Conservation (phyloP, 2,888 invertebrate genomes). For the Reticulitermes lucifugus region DNA sequence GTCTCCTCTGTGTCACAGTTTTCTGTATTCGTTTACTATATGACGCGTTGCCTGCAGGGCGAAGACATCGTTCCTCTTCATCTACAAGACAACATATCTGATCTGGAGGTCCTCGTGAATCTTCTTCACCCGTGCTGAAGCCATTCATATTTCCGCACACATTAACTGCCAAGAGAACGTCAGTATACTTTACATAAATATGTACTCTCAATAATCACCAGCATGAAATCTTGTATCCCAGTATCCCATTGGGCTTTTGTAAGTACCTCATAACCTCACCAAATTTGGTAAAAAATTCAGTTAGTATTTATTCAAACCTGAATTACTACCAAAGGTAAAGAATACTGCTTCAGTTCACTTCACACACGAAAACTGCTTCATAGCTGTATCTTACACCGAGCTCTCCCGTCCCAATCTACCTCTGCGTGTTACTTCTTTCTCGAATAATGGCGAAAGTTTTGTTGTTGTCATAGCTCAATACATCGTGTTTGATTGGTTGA, state of each 20-base stretch:
- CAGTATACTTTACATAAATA: background rate
- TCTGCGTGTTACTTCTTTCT: constrained; percentile 24
- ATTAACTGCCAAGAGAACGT: background rate
- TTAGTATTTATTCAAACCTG: background rate
- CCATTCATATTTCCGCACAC: constrained; percentile 82
- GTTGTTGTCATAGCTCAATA: constrained; percentile 53
- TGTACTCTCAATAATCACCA: background rate
- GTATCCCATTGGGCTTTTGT: background rate
- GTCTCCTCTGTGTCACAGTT: constrained; percentile 89
- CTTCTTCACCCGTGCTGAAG: constrained; percentile 92
- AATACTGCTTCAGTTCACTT: background rate
- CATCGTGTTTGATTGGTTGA: constrained; percentile 48
- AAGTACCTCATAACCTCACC: constrained; percentile 13
- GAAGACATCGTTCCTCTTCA: constrained; percentile 86
- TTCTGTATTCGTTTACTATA: constrained; percentile 98
- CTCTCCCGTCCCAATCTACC: constrained; percentile 1
- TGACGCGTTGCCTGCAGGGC: constrained; percentile 93
- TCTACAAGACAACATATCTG: constrained; percentile 94
- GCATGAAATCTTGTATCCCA: background rate
- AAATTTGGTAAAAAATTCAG: background rate
- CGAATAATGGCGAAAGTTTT: constrained; percentile 51
- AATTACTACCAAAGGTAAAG: background rate
- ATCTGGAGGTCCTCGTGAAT: constrained; percentile 87
- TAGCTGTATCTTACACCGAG: background rate
- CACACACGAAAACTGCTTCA: background rate